Conservation (phyloP, 2,797 vertebrate species). For the Craterocephalus amniculus region DNA sequence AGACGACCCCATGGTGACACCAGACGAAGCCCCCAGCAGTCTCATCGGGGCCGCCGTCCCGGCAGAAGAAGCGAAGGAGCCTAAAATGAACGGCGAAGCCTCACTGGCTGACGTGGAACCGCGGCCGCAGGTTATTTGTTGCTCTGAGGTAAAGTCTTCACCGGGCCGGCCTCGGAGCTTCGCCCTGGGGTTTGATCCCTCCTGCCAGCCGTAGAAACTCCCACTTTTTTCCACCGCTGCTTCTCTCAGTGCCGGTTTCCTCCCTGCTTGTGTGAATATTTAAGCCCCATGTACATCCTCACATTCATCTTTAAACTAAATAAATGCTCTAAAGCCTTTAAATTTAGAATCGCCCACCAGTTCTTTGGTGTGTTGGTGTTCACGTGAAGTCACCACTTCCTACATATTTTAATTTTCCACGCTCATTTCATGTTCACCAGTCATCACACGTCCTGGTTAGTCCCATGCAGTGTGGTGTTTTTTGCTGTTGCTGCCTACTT, state of each 20-base stretch:
- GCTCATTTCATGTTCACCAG: slow-evolving; percentile 15
- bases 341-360: not conserved
- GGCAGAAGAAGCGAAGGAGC: slow-evolving; percentile 81
- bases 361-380: slow-evolving; percentile 41
- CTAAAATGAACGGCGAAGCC: slow-evolving; percentile 92
- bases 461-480: slow-evolving; percentile 34
- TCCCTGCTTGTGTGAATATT: slow-evolving; percentile 74
- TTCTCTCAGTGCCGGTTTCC: slow-evolving; percentile 79
- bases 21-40: slow-evolving; percentile 75
- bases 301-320: slow-evolving; percentile 19
- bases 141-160: slow-evolving; percentile 96
- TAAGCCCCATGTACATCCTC: slow-evolving; percentile 63
- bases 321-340: not conserved
- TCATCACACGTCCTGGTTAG: slow-evolving; percentile 21
- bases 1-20: slow-evolving; percentile 60
- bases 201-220: slow-evolving; percentile 69
- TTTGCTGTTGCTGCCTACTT: slow-evolving; percentile 17
- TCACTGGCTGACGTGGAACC: slow-evolving; percentile 87
- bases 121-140: slow-evolving; percentile 96
- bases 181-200: slow-evolving; percentile 61
- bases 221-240: slow-evolving; percentile 55
- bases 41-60: slow-evolving; percentile 55
- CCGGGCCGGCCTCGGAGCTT: slow-evolving; percentile 70
- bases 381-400: slow-evolving; percentile 24
- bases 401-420: not conserved